Conservation (phyloP, 2,888 invertebrate genomes). For the Archaeoteleia sp. region DNA sequence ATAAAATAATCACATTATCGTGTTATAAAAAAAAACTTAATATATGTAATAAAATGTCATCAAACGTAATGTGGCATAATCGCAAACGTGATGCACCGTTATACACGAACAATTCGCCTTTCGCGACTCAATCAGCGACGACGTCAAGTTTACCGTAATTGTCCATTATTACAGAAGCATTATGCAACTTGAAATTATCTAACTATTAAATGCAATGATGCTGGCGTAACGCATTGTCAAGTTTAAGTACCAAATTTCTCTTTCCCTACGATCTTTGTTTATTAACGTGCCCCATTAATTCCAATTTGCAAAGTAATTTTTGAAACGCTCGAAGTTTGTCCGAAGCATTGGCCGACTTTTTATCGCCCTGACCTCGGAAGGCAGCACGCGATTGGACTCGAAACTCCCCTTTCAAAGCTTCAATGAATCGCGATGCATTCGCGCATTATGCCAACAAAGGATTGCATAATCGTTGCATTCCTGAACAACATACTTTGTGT, state of each 20-base stretch:
- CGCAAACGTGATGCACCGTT: neutral
- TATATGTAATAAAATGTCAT: too few relatives aligned
- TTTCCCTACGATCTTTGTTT: too few relatives aligned
- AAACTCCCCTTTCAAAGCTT: constrained; percentile 46
- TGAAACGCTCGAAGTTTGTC: constrained; percentile 25
- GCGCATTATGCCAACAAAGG: constrained; percentile 62
- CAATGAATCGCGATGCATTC: constrained; percentile 47
- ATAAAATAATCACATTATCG: too few relatives aligned
- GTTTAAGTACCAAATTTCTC: too few relatives aligned
- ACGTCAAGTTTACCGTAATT: constrained; percentile 62
- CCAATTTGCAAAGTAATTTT: constrained; percentile 11
- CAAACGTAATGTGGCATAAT: too few relatives aligned
- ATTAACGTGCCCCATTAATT: too few relatives aligned
- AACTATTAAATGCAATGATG: constrained; percentile 23
- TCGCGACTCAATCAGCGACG: constrained; percentile 46
- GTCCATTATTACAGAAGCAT: constrained; percentile 61
- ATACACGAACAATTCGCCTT: constrained; percentile 13
- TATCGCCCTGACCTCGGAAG: constrained; percentile 53
- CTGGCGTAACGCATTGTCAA: constrained; percentile 24
- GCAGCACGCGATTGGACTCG: constrained; percentile 52
- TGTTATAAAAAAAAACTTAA: too few relatives aligned
- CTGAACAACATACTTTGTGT: constrained; percentile 55
- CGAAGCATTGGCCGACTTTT: constrained; percentile 42
- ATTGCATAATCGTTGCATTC: constrained; percentile 65
- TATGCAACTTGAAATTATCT: constrained; percentile 55